phyloP scores from a whole-genome alignment of 2,113 vertebrate genomes.

The Vidua chalybeata region DNA sequence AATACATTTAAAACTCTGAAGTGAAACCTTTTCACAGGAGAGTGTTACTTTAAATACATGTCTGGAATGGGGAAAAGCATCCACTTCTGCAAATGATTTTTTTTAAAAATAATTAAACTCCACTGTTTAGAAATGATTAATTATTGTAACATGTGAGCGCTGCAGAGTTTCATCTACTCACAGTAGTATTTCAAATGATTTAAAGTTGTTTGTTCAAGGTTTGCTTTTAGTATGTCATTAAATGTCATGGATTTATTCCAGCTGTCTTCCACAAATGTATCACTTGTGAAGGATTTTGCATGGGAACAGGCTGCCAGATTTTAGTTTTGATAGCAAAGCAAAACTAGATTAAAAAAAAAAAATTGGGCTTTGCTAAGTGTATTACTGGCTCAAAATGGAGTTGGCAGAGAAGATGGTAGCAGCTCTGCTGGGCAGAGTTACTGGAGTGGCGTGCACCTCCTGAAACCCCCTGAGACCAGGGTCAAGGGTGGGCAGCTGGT shows the following conservation, averaged over 20 bases:
- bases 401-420: neutral
- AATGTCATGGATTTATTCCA: conserved; percentile 37
- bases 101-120: neutral
- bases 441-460: neutral
- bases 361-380: neutral
- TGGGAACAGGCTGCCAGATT: conserved; percentile 12
- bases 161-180: neutral
- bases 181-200: conserved; percentile 38
- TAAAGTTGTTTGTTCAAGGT: conserved; percentile 50
- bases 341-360: too few relatives aligned
- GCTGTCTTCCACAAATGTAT: conserved; percentile 30
- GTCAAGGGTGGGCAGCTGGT: neutral
- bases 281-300: neutral
- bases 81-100: neutral
- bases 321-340: neutral
- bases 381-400: neutral
- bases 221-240: conserved; percentile 46
- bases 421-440: neutral
- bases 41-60: neutral
- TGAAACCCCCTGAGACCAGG: neutral
- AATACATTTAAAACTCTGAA: neutral
- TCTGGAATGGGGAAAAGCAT: neutral
- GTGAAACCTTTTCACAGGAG: neutral
- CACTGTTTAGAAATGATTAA: conserved; percentile 7
- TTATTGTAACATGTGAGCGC: neutral